Evolutionary conservation across 2,888 invertebrate species (phyloP).

Genomic region (Philaethria dido): DNA sequence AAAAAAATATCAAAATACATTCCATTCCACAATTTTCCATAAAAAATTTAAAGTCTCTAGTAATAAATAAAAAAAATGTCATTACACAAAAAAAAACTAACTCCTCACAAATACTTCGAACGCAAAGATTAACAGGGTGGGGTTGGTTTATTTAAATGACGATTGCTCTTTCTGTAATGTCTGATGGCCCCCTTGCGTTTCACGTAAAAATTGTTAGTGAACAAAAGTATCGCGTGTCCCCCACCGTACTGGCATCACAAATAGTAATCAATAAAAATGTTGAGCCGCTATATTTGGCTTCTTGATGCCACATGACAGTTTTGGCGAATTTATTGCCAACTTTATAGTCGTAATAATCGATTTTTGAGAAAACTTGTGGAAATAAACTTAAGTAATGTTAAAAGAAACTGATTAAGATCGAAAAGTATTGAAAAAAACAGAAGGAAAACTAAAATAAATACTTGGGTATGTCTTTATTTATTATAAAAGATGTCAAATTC

Average conservation of each 20-base stretch:
- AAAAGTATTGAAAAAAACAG: no score
- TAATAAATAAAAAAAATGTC: conserved; percentile 3
- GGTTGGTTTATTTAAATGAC: conserved; percentile 18
- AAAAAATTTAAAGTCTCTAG: not conserved
- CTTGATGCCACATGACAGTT: conserved; percentile 27
- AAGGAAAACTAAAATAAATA: no score
- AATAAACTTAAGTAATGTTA: no score
- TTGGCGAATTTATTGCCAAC: conserved; percentile 13
- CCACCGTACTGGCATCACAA: conserved; percentile 47
- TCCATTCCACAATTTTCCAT: not conserved
- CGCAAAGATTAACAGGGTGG: conserved; percentile 3
- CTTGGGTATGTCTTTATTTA: no score
- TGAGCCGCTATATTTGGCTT: conserved; percentile 43
- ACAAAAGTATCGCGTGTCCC: conserved; percentile 49
- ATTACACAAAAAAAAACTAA: not conserved
- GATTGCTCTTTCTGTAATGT: conserved; percentile 14
- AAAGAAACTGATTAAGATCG: no score
- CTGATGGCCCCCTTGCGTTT: conserved; percentile 1
- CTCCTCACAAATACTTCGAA: conserved; percentile 3
- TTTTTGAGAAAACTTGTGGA: not conserved
- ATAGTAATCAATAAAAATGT: conserved; percentile 55
- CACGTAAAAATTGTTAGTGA: conserved; percentile 35
- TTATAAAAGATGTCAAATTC: no score
- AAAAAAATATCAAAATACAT: not conserved
- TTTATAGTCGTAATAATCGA: not conserved